phyloP scores from a whole-genome alignment of 2,888 invertebrate species.

The Phaonia tiefii region DNA sequence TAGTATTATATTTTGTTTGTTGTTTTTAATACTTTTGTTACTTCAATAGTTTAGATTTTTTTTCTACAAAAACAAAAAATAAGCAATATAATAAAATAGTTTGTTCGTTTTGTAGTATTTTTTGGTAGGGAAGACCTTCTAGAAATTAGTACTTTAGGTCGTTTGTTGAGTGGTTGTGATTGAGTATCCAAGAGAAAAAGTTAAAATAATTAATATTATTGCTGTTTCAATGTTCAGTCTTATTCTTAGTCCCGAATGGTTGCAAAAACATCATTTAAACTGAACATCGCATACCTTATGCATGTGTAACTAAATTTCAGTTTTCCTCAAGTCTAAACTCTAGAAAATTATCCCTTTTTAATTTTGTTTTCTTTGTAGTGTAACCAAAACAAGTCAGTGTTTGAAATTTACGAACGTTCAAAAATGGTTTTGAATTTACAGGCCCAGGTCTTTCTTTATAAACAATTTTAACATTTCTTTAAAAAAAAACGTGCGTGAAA shows the following conservation, averaged over 20 bases:
- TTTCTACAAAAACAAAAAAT: conserved; percentile 13
- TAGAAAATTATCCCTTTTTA: conserved; percentile 17
- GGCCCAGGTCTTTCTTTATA: too few species aligned
- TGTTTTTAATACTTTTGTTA: conserved; percentile 61
- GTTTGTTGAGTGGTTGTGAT: conserved; percentile 69
- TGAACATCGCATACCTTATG: too few species aligned
- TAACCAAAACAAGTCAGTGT: conserved; percentile 54
- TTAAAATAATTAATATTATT: background rate
- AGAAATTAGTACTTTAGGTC: conserved; percentile 70
- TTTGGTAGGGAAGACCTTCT: conserved; percentile 22
- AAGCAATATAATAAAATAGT: conserved; percentile 28
- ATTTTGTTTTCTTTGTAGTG: conserved; percentile 31
- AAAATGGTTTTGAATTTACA: too few species aligned
- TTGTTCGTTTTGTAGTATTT: conserved; percentile 64
- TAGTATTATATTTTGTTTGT: conserved; percentile 11
- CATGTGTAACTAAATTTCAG: too few species aligned
- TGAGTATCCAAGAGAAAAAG: conserved; percentile 20
- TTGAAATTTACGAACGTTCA: too few species aligned
- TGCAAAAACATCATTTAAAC: too few species aligned
- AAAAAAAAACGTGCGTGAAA: too few species aligned
- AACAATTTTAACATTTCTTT: too few species aligned
- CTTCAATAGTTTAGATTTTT: conserved; percentile 43
- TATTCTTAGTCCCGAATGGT: too few species aligned
- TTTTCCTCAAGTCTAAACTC: background rate
- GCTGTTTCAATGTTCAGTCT: too few species aligned